These are phyloP conservation scores for Leptura quadrifasciata DNA, from an alignment of 2,888 invertebrate genomes.

Conservation along the genomic window DNA sequence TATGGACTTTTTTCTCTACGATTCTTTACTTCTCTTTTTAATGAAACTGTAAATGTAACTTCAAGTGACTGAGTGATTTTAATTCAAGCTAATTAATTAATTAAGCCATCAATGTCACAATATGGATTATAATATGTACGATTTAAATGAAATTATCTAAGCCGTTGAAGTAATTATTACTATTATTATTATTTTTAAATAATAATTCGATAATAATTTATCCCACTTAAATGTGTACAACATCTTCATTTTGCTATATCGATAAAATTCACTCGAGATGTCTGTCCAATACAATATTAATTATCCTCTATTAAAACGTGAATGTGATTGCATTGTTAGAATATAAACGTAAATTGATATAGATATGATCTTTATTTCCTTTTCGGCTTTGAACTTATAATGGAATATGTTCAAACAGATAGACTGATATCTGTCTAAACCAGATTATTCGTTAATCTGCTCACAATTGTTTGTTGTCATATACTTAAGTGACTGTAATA, in stretches of 20 bases:
- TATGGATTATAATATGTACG: no score
- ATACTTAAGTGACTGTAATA: not conserved
- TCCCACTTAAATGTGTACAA: not conserved
- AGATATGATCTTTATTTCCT: not conserved
- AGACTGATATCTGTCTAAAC: not conserved
- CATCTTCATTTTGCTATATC: not conserved
- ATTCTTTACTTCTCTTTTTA: no score
- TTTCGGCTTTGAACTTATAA: not conserved
- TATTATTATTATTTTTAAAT: no score
- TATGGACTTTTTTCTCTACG: no score
- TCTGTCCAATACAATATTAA: not conserved
- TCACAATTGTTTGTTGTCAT: not conserved
- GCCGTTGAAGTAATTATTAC: not conserved
- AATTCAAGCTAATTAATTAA: no score
- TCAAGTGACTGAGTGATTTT: no score
- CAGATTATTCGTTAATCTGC: not conserved
- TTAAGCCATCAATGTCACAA: no score
- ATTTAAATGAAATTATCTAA: not conserved
- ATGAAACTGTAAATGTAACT: no score
- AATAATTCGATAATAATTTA: no score
- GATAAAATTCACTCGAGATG: not conserved
- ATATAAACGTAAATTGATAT: not conserved
- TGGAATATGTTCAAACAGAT: not conserved
- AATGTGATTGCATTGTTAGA: not conserved
- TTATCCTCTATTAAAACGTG: not conserved